Evolutionary conservation across 23 tunicate species (phyloP).

Genomic region (Clavelina lepadiformis): DNA sequence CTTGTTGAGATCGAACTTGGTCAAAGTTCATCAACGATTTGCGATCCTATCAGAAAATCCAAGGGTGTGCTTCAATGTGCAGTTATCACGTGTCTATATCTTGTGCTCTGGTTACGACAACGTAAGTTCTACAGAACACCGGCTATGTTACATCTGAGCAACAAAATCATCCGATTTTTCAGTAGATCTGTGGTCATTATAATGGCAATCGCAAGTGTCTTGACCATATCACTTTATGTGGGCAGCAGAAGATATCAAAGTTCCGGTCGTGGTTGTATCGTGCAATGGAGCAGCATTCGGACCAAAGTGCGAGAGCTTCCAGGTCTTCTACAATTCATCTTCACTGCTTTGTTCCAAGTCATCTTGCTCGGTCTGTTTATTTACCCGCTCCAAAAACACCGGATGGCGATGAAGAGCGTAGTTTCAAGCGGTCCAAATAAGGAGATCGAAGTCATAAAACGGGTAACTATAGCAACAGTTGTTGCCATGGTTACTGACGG

Average conservation of each 20-base stretch:
- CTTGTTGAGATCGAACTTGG: constrained; percentile 38
- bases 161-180: constrained; percentile 13
- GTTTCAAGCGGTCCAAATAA: background rate
- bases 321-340: constrained; percentile 41
- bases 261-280: constrained; percentile 33
- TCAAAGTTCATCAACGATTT: constrained; percentile 5
- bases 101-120: constrained; percentile 73
- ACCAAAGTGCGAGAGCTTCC: constrained; percentile 51
- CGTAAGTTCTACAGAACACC: constrained; percentile 46
- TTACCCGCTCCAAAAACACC: constrained; percentile 51
- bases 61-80: constrained; percentile 42
- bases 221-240: constrained; percentile 35
- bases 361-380: constrained; percentile 60
- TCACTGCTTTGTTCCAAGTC: constrained; percentile 46
- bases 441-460: constrained; percentile 30
- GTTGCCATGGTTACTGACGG: constrained; percentile 28
- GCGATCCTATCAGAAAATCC: constrained; percentile 25
- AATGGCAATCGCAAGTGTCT: constrained; percentile 49
- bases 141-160: constrained; percentile 25
- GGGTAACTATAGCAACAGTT: constrained; percentile 43
- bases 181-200: constrained; percentile 43
- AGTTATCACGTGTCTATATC: constrained; percentile 36
- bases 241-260: constrained; percentile 37
- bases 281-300: constrained; percentile 19
- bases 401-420: background rate